Conservation (phyloP, 2,797 vertebrate genomes). For the Acipenser transmontanus region DNA sequence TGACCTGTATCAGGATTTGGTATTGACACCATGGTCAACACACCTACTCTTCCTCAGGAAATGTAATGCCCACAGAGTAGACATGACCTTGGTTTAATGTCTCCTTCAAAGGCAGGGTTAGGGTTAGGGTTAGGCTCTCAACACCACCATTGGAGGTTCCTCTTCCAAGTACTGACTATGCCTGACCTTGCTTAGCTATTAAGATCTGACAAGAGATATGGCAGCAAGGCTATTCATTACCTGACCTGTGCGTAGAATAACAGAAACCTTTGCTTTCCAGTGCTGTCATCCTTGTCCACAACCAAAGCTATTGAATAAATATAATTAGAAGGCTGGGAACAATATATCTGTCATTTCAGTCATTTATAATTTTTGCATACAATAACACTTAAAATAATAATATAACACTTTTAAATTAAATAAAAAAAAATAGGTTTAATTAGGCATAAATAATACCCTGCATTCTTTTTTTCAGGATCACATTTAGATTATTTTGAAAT, state of each 20-base stretch:
- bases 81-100: no score
- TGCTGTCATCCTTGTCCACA: background rate
- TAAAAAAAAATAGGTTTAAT: slow-evolving; percentile 7
- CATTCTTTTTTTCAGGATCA: background rate
- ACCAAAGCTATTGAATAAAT: slow-evolving; percentile 9
- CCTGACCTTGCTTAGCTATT: no score
- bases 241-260: slow-evolving; percentile 1
- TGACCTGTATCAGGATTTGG: no score
- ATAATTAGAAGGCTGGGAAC: slow-evolving; percentile 5
- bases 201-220: no score
- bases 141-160: no score
- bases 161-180: no score
- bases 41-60: no score
- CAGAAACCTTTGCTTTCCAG: background rate
- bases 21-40: no score
- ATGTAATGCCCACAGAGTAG: no score
- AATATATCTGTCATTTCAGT: slow-evolving; percentile 9
- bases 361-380: slow-evolving; percentile 1
- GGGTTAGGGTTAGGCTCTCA: no score
- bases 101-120: no score
- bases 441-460: slow-evolving; percentile 1
- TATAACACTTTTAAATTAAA: background rate
- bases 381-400: slow-evolving; percentile 9
- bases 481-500: slow-evolving; percentile 8
- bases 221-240: background rate